A percentile compares a stretch with the other conserved stretches of the same genome.
Evolutionary conservation across 2,888 invertebrate genomes (phyloP).

Genomic region (Carpatolechia fugitivella): DNA sequence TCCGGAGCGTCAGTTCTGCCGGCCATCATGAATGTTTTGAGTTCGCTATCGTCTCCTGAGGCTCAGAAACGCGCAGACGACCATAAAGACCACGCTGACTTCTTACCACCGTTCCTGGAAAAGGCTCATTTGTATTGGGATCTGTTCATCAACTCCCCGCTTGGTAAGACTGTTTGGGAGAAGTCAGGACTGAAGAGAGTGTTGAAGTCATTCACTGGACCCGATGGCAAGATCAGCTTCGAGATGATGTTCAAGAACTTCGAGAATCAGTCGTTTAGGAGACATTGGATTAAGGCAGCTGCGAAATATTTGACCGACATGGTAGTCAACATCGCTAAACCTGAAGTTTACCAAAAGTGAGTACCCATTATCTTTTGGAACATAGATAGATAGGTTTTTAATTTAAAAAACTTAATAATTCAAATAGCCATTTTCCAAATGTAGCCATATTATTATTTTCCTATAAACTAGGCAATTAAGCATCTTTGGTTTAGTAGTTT

Average conservation of each 20-base stretch:
- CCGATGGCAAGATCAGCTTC: slow-evolving; percentile 85
- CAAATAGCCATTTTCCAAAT: too few relatives aligned
- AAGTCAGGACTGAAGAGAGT: slow-evolving; percentile 85
- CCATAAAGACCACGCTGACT: slow-evolving; percentile 85
- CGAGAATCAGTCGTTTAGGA: slow-evolving; percentile 88
- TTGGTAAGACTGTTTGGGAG: slow-evolving; percentile 86
- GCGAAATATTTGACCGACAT: slow-evolving; percentile 87
- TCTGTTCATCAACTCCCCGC: slow-evolving; percentile 87
- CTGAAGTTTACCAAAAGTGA: slow-evolving; percentile 86
- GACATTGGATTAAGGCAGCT: slow-evolving; percentile 88
- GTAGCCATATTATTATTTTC: too few relatives aligned
- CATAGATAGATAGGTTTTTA: too few relatives aligned
- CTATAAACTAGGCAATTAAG: too few relatives aligned
- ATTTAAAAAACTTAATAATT: too few relatives aligned
- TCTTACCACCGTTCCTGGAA: slow-evolving; percentile 82
- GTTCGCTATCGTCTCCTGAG: slow-evolving; percentile 80
- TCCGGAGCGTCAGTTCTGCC: slow-evolving; percentile 78
- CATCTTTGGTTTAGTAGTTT: too few relatives aligned
- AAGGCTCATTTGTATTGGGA: slow-evolving; percentile 87
- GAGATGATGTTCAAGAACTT: slow-evolving; percentile 86
- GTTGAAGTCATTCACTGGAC: slow-evolving; percentile 83
- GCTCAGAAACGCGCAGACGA: slow-evolving; percentile 79
- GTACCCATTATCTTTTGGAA: too few relatives aligned
- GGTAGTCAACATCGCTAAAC: slow-evolving; percentile 86
- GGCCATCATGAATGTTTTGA: slow-evolving; percentile 82